Percentiles rank a stretch among this genome's conserved stretches.
phyloP scores from a whole-genome alignment of 2,113 vertebrate species.

The Lanius collurio region DNA sequence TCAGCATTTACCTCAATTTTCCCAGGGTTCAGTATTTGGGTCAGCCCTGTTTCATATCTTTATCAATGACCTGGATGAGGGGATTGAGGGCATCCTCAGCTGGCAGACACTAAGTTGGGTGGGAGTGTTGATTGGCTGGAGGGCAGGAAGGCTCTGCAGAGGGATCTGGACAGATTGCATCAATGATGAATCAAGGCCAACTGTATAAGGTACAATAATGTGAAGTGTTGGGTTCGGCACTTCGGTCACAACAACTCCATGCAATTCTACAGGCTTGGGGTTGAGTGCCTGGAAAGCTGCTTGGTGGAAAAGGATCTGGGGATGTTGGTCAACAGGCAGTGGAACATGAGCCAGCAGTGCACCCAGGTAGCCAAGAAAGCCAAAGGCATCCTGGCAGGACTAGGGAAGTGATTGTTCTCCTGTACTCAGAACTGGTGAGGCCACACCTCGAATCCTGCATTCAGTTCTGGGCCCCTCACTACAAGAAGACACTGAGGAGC shows the following conservation, averaged over 20 bases:
- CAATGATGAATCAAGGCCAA: rapidly evolving
- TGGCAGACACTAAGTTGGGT: neutral
- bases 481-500: neutral
- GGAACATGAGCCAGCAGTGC: neutral
- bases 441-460: rapidly evolving
- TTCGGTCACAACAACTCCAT: rapidly evolving
- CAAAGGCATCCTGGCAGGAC: neutral
- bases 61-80: neutral
- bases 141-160: neutral
- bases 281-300: neutral
- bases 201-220: neutral
- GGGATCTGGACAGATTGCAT: neutral
- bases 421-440: neutral
- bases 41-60: neutral
- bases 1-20: neutral
- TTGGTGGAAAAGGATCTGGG: neutral
- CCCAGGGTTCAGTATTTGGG: neutral
- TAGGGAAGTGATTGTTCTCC: neutral
- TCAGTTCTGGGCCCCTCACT: neutral
- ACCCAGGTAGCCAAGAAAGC: neutral
- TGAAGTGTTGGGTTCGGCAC: neutral
- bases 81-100: neutral
- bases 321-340: neutral
- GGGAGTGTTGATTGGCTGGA: neutral
- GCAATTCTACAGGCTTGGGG: neutral